Evolutionary conservation across 2,113 vertebrate species (phyloP).

Genomic region (Motacilla alba): DNA sequence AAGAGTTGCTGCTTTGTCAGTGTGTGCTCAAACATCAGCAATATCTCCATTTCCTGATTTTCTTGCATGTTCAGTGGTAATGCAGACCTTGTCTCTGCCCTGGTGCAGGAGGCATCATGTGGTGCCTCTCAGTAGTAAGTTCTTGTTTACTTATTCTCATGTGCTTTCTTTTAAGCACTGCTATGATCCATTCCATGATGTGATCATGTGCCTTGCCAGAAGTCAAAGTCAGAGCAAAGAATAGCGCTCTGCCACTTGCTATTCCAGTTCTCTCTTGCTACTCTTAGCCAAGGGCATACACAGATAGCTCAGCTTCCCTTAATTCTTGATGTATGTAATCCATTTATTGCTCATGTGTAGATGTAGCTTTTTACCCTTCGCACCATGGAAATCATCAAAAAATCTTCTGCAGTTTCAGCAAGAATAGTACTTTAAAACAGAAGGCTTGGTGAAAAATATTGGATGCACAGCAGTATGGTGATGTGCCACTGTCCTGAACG

Average conservation of each 20-base stretch:
- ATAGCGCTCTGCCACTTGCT: background rate
- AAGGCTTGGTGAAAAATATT: background rate
- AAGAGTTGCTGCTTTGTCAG: background rate
- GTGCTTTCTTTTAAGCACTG: background rate
- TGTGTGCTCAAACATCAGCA: background rate
- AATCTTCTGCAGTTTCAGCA: background rate
- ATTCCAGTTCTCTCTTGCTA: background rate
- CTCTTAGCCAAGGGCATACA: background rate
- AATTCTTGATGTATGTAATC: background rate
- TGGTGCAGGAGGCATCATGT: background rate
- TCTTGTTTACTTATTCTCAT: background rate
- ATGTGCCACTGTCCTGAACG: background rate
- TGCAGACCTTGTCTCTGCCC: background rate
- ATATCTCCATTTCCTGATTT: background rate
- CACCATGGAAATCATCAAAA: background rate
- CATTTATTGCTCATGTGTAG: background rate
- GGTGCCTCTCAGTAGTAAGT: background rate
- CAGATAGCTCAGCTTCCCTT: background rate
- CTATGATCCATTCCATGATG: rapidly evolving
- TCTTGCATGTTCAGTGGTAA: background rate
- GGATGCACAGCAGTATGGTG: background rate
- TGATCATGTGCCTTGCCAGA: background rate
- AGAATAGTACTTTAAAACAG: background rate
- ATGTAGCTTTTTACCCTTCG: background rate
- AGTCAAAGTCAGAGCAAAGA: background rate